Evolutionary conservation across 1,140 invertebrate species (phyloP).

Genomic region (Brachionus rotundiformis): DNA sequence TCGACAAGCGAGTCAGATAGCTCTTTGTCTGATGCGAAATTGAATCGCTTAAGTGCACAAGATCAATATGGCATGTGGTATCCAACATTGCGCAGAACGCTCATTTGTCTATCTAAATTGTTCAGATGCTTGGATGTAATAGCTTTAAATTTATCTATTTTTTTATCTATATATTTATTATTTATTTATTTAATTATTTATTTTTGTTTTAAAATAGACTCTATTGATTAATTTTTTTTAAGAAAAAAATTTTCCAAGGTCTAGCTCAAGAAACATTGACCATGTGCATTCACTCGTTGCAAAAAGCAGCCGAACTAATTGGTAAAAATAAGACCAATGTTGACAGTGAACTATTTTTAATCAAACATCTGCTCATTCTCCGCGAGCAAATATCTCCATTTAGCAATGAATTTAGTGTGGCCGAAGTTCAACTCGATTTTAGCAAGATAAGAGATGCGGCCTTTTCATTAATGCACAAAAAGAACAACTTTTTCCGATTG

Average conservation of each 20-base stretch:
- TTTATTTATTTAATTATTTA: no score
- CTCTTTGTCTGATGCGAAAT: neutral
- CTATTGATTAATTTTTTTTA: constrained; percentile 32
- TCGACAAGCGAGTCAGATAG: constrained; percentile 3
- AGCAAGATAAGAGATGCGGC: constrained; percentile 71
- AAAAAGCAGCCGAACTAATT: constrained; percentile 71
- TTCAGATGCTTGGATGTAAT: constrained; percentile 86
- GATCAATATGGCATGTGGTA: constrained; percentile 99
- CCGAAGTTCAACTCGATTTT: constrained; percentile 88
- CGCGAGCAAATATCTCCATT: constrained; percentile 97
- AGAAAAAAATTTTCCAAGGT: constrained; percentile 87
- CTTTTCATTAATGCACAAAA: constrained; percentile 79
- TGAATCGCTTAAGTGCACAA: constrained; percentile 67
- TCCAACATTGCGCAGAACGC: constrained; percentile 86
- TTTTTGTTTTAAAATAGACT: no score
- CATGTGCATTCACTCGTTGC: constrained; percentile 85
- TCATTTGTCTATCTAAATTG: constrained; percentile 89
- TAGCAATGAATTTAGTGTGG: constrained; percentile 89
- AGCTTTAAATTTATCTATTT: no score
- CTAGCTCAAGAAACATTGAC: constrained; percentile 90
- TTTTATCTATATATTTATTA: no score
- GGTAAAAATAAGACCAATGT: constrained; percentile 67
- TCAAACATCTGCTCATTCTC: constrained; percentile 93
- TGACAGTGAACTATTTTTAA: constrained; percentile 93
- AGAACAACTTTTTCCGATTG: constrained; percentile 80